phyloP scores from a whole-genome alignment of 2,113 vertebrate species.

The Furnarius figulus region DNA sequence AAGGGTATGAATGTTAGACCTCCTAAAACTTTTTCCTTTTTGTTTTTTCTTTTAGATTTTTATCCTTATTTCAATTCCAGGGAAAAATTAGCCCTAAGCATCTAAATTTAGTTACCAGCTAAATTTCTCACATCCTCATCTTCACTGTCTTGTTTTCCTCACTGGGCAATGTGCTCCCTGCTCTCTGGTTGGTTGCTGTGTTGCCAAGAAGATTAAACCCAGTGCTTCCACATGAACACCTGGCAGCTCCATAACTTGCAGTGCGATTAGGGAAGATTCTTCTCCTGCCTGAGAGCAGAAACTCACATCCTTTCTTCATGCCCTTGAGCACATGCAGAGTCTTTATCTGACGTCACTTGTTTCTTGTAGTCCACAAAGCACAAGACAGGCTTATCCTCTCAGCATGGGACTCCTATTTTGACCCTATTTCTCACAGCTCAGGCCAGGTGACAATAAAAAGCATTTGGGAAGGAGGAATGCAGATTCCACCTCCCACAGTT shows the following conservation, averaged over 20 bases:
- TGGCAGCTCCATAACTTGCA: not conserved
- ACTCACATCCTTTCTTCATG: not conserved
- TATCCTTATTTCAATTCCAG: not conserved
- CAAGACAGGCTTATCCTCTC: not conserved
- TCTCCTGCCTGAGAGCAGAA: not conserved
- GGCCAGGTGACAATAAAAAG: not conserved
- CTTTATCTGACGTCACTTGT: not conserved
- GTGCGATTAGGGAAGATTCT: not conserved
- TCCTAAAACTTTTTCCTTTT: not conserved
- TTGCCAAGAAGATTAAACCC: not conserved
- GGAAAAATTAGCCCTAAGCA: not conserved
- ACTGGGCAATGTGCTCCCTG: not conserved
- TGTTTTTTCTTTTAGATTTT: not conserved
- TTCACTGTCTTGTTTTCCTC: not conserved
- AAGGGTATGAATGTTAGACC: rapidly evolving
- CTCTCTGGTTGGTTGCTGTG: not conserved
- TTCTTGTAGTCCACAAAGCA: not conserved
- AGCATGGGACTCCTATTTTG: not conserved
- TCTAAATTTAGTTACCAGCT: not conserved
- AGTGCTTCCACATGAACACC: not conserved
- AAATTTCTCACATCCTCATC: not conserved
- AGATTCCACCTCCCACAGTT: not conserved
- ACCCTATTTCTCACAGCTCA: not conserved
- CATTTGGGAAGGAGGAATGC: not conserved
- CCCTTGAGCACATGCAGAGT: not conserved